phyloP scores from a whole-genome alignment of 2,797 vertebrate genomes.

The Hydrocynus forskahlii region DNA sequence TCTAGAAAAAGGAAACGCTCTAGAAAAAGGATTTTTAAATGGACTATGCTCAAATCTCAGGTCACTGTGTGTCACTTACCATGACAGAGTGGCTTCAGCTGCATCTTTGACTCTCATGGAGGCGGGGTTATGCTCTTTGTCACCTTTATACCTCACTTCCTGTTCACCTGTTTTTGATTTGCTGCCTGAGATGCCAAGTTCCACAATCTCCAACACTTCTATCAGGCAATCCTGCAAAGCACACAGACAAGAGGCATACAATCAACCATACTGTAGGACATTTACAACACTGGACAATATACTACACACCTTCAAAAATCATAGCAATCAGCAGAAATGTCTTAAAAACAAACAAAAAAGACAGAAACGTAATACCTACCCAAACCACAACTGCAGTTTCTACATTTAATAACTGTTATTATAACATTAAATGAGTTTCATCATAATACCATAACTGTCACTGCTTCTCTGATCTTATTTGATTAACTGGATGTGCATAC shows the following conservation, averaged over 20 bases:
- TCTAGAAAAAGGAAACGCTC: too few species aligned
- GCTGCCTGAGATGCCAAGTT: slow-evolving; percentile 91
- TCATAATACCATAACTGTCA: not conserved
- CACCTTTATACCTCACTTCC: slow-evolving; percentile 87
- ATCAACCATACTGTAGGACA: not conserved
- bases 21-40: not conserved
- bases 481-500: slow-evolving; percentile 58
- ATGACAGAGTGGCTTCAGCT: slow-evolving; percentile 90
- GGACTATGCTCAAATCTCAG: not conserved
- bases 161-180: slow-evolving; percentile 87
- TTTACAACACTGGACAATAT: not conserved
- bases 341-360: too few species aligned
- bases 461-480: not conserved
- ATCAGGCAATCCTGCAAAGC: slow-evolving; percentile 86
- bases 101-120: slow-evolving; percentile 95
- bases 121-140: slow-evolving; percentile 91
- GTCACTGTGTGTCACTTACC: slow-evolving; percentile 72
- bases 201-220: slow-evolving; percentile 93
- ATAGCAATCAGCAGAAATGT: not conserved
- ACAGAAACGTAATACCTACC: not conserved
- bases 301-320: not conserved
- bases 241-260: not conserved
- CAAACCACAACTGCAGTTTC: not conserved
- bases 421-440: too few species aligned
- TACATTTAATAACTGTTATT: not conserved